phyloP scores from a whole-genome alignment of 2,888 invertebrate species.

The Sphecodes monilicornis region DNA sequence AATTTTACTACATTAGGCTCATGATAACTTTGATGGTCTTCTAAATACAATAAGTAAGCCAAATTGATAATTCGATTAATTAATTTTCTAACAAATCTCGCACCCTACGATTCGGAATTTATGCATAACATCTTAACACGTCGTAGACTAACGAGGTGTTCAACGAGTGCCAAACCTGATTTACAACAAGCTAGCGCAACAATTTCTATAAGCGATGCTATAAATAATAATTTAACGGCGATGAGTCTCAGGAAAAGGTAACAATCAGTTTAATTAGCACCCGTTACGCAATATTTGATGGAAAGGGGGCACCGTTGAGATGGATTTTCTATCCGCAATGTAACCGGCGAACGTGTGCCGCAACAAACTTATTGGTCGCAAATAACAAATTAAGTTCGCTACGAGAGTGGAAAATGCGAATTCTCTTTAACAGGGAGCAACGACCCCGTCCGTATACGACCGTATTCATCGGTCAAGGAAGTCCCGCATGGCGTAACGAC shows the following conservation, averaged over 20 bases:
- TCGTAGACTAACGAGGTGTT: slow-evolving; percentile 16
- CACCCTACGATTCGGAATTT: neutral
- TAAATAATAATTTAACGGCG: slow-evolving; percentile 52
- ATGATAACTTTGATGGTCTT: neutral
- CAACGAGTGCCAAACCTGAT: slow-evolving; percentile 16
- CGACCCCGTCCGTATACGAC: slow-evolving; percentile 41
- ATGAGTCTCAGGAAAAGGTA: slow-evolving; percentile 28
- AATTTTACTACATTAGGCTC: neutral
- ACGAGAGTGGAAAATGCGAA: slow-evolving; percentile 63
- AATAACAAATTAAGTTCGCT: slow-evolving; percentile 46
- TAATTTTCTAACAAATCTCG: neutral
- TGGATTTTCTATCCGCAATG: slow-evolving; percentile 5
- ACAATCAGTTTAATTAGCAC: slow-evolving; percentile 61
- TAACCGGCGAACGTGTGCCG: slow-evolving; percentile 30
- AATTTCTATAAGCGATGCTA: slow-evolving; percentile 38
- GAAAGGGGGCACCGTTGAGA: neutral
- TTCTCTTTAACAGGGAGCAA: slow-evolving; percentile 54
- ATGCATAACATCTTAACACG: slow-evolving; percentile 11
- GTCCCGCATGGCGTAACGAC: slow-evolving; percentile 59
- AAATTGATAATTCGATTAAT: neutral
- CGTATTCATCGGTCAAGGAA: slow-evolving; percentile 52
- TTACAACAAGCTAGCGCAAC: slow-evolving; percentile 7
- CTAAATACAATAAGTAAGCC: neutral
- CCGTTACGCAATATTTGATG: slow-evolving; percentile 56
- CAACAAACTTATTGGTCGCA: slow-evolving; percentile 29